Evolutionary conservation across 2,113 vertebrate genomes (phyloP).

Genomic region (Sturnus vulgaris): DNA sequence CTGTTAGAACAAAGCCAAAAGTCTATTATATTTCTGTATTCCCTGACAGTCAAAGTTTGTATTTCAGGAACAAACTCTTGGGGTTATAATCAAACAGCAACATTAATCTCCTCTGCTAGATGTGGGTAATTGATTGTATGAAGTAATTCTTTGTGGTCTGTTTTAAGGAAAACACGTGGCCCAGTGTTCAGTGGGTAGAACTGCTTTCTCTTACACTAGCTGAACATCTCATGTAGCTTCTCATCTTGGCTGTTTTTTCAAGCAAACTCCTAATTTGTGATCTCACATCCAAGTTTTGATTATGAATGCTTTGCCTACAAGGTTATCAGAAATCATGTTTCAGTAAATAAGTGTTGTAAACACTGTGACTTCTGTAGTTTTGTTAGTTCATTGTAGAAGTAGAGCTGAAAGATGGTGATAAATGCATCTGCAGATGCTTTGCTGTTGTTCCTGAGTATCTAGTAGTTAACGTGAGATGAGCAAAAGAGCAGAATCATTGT

Average conservation of each 20-base stretch:
- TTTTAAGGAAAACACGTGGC: neutral
- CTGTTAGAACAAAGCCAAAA: slow-evolving; percentile 14
- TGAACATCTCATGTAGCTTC: neutral
- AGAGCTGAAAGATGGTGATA: neutral
- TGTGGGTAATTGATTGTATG: slow-evolving; percentile 3
- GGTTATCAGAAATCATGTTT: neutral
- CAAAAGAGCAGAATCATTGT: neutral
- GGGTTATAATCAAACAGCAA: slow-evolving; percentile 4
- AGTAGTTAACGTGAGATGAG: neutral
- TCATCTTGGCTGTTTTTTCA: neutral
- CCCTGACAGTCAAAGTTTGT: neutral
- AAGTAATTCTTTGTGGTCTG: slow-evolving; percentile 3
- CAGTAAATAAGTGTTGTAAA: neutral
- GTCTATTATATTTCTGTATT: neutral
- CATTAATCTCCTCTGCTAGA: neutral
- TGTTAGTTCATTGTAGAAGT: neutral
- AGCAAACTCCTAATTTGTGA: neutral
- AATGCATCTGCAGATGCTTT: neutral
- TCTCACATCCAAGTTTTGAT: neutral
- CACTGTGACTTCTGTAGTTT: neutral
- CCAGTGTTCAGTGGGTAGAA: neutral
- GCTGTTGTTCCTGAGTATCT: neutral
- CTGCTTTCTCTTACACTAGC: neutral
- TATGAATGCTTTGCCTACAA: neutral
- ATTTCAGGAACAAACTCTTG: slow-evolving; percentile 27